A percentile compares a stretch with the other conserved stretches of the same genome.
Conservation (phyloP, 2,797 vertebrate species). For the Trematomus bernacchii region DNA sequence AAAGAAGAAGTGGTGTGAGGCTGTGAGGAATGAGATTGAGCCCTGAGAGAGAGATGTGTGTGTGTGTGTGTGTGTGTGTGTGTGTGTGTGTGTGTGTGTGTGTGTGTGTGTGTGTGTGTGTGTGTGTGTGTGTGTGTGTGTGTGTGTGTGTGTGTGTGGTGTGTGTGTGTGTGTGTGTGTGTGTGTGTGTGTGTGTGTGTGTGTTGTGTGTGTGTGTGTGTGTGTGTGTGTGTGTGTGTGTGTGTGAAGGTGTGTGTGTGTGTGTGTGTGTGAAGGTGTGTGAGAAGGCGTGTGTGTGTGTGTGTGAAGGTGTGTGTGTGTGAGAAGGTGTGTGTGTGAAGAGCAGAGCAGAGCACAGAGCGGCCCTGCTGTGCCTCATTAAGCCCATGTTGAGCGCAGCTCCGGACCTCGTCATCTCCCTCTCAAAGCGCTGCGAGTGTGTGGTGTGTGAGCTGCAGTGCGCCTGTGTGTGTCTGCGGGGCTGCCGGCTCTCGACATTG, state of each 20-base stretch:
- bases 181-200: too few species aligned
- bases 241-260: constrained; percentile 21
- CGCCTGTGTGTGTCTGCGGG: constrained; percentile 30
- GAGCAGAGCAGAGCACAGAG: constrained; percentile 57
- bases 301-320: constrained; percentile 61
- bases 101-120: constrained; percentile 68
- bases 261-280: too few species aligned
- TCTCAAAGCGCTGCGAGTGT: constrained; percentile 58
- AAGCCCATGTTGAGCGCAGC: constrained; percentile 81
- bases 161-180: constrained; percentile 67
- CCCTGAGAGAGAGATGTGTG: constrained; percentile 60
- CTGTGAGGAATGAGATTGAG: constrained; percentile 69
- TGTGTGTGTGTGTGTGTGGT: too few species aligned
- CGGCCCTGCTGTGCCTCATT: constrained; percentile 85
- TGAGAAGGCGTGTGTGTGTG: too few species aligned
- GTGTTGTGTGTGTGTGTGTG: constrained; percentile 62
- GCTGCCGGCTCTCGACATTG: constrained; percentile 74
- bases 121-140: too few species aligned
- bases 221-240: constrained; percentile 66
- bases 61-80: too few species aligned
- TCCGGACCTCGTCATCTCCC: constrained; percentile 79
- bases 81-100: too few species aligned
- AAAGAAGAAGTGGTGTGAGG: constrained; percentile 32
- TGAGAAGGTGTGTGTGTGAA: constrained; percentile 66
- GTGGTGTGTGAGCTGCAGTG: constrained; percentile 29